Conservation (phyloP, 1,140 invertebrate species). For the Brachionus manjavacas region DNA sequence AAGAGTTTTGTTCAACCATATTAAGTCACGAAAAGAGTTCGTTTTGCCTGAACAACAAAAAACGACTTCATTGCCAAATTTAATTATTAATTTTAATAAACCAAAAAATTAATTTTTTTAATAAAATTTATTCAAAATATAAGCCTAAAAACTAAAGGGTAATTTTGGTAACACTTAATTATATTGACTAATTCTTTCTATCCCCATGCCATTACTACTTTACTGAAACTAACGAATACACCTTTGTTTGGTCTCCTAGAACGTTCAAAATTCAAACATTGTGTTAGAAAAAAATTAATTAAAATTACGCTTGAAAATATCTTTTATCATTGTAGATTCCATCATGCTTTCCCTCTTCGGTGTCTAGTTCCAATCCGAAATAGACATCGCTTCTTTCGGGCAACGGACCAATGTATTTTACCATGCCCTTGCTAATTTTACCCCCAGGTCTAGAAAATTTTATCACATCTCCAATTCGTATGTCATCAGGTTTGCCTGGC, state of each 20-base stretch:
- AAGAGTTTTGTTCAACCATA: neutral
- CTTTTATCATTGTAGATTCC: slow-evolving; percentile 53
- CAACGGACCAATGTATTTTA: slow-evolving; percentile 56
- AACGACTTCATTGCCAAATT: neutral
- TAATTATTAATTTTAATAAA: neutral
- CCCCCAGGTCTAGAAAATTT: slow-evolving; percentile 56
- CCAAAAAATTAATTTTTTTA: neutral
- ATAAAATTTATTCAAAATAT: neutral
- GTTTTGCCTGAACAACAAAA: neutral
- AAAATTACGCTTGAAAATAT: slow-evolving; percentile 55
- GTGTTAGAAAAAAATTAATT: neutral
- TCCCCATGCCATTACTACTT: slow-evolving; percentile 56
- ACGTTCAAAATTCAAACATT: slow-evolving; percentile 42
- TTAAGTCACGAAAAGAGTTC: neutral
- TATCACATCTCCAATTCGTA: slow-evolving; percentile 52
- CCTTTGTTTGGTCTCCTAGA: slow-evolving; percentile 57
- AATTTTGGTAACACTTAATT: neutral
- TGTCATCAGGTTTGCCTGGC: slow-evolving; percentile 51
- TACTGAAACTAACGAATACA: slow-evolving; percentile 57
- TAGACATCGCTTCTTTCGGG: slow-evolving; percentile 53
- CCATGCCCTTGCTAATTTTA: slow-evolving; percentile 53
- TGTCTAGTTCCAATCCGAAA: slow-evolving; percentile 55
- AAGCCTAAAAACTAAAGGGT: slow-evolving; percentile 4
- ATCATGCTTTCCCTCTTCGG: slow-evolving; percentile 58
- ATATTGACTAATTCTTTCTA: neutral